Evolutionary conservation across 2,888 invertebrate genomes (phyloP).

Genomic region (Monochamus alternatus): DNA sequence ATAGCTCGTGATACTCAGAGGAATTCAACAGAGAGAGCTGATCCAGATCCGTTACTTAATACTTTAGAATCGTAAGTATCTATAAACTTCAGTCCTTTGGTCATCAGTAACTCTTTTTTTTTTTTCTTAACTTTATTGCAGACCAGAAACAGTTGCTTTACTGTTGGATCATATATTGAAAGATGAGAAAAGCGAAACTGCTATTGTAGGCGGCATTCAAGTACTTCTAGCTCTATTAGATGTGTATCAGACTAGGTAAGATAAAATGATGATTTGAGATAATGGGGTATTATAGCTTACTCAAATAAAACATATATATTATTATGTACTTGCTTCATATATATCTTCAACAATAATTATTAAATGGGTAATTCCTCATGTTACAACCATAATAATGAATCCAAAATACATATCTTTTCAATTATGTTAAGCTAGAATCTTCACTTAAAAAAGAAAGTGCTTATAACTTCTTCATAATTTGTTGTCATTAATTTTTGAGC

Average conservation of each 20-base stretch:
- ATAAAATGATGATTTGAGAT: conserved; percentile 35
- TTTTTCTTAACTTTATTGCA: conserved; percentile 53
- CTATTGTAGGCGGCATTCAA: conserved; percentile 85
- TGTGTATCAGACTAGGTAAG: conserved; percentile 71
- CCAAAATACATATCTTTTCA: too few relatives aligned
- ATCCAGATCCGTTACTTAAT: conserved; percentile 82
- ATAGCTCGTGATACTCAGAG: conserved; percentile 76
- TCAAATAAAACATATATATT: too few relatives aligned
- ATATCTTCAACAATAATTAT: too few relatives aligned
- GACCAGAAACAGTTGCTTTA: conserved; percentile 77
- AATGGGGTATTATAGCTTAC: not conserved
- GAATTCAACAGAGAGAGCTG: conserved; percentile 75
- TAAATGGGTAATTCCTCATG: too few relatives aligned
- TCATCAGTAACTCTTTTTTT: not conserved
- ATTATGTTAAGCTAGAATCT: too few relatives aligned
- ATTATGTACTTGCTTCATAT: too few relatives aligned
- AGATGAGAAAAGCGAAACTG: conserved; percentile 78
- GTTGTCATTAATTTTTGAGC: too few relatives aligned
- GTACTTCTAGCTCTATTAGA: conserved; percentile 84
- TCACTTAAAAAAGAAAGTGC: too few relatives aligned
- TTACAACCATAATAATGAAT: too few relatives aligned
- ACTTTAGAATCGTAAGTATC: conserved; percentile 81
- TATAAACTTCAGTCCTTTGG: too few relatives aligned
- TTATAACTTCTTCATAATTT: too few relatives aligned
- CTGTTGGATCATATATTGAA: conserved; percentile 85